Percentiles rank a stretch among this genome's conserved stretches.
phyloP scores from a whole-genome alignment of 2,113 vertebrate species.

The Oryzias celebensis region DNA sequence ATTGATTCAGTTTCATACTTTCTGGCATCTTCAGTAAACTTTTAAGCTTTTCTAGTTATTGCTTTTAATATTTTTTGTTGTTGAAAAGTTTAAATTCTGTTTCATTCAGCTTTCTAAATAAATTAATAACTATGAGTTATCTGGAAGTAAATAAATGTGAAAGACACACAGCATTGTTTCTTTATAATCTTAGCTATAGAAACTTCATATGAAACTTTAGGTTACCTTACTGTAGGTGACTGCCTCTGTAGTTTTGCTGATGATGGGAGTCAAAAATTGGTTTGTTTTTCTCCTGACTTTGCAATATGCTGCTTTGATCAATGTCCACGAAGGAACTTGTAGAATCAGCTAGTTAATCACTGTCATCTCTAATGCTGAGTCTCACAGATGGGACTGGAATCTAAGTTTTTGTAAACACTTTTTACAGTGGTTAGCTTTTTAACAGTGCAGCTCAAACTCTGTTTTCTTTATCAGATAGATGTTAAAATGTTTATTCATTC shows the following conservation, averaged over 20 bases:
- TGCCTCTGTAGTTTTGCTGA: conserved; percentile 3
- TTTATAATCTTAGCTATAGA: neutral
- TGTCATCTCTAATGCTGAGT: conserved; percentile 25
- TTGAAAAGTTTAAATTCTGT: too few relatives aligned
- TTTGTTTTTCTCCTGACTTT: conserved; percentile 10
- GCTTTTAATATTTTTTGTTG: too few relatives aligned
- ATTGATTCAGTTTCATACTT: too few relatives aligned
- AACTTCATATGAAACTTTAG: neutral
- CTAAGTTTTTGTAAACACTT: conserved; percentile 10
- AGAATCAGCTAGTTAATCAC: conserved; percentile 35
- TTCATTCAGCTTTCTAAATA: too few relatives aligned
- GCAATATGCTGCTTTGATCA: conserved; percentile 33
- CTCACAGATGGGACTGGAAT: conserved; percentile 12
- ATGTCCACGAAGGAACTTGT: conserved; percentile 20
- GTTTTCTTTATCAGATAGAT: too few relatives aligned
- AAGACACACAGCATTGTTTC: too few relatives aligned
- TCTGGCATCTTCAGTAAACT: too few relatives aligned
- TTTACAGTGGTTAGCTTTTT: conserved; percentile 3
- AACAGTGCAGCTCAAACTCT: too few relatives aligned
- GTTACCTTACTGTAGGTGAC: conserved; percentile 10
- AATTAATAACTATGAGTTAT: too few relatives aligned
- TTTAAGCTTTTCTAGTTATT: too few relatives aligned
- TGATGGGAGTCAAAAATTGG: conserved; percentile 10
- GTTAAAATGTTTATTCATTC: too few relatives aligned
- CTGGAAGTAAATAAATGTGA: too few relatives aligned